Evolutionary conservation across 2,113 vertebrate species (phyloP).

Genomic region (Andinoacara biseriatus): DNA sequence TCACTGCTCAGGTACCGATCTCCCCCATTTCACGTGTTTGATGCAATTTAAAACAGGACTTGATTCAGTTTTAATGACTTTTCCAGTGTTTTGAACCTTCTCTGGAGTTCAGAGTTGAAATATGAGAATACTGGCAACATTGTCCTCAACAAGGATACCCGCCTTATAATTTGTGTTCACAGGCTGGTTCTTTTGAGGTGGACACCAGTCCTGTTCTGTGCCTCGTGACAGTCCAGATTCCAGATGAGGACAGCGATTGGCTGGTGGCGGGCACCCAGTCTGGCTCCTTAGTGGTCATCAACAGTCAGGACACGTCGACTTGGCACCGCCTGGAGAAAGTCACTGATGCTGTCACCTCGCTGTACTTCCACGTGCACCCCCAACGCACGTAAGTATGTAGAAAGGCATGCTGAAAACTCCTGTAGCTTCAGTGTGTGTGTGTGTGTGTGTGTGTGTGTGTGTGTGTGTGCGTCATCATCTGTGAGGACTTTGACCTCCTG

Average conservation of each 20-base stretch:
- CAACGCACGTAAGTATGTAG: conserved; percentile 63
- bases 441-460: neutral
- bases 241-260: conserved; percentile 85
- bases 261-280: conserved; percentile 91
- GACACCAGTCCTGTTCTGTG: conserved; percentile 89
- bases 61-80: no score
- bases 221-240: conserved; percentile 83
- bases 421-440: neutral
- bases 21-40: neutral
- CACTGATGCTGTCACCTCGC: conserved; percentile 89
- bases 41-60: neutral
- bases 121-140: no score
- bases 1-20: conserved; percentile 82
- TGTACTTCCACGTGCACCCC: conserved; percentile 85
- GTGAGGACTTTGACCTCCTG: no score
- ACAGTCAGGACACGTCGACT: conserved; percentile 71
- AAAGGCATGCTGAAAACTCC: neutral
- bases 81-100: neutral
- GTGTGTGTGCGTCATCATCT: neutral
- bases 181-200: conserved; percentile 64
- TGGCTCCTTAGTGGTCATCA: conserved; percentile 85
- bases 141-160: no score
- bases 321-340: conserved; percentile 86
- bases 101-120: neutral
- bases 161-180: neutral